Percentiles rank a stretch among this genome's conserved stretches.
Evolutionary conservation across 1,140 invertebrate genomes (phyloP).

Genomic region (Steinernema khuongi): DNA sequence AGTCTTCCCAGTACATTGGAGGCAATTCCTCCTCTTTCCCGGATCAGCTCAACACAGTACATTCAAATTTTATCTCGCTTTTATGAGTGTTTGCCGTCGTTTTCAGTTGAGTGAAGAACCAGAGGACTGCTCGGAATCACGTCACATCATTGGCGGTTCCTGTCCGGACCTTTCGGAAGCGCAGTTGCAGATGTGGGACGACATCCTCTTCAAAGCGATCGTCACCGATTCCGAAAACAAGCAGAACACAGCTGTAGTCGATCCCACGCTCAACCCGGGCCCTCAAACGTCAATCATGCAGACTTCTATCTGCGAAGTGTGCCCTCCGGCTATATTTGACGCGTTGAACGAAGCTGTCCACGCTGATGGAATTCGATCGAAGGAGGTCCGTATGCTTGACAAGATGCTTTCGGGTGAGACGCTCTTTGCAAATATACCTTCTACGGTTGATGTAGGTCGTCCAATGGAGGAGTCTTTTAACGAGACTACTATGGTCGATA

Average conservation of each 20-base stretch:
- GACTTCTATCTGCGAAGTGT: constrained; percentile 23
- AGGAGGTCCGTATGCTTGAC: constrained; percentile 11
- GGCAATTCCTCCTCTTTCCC: constrained; percentile 1
- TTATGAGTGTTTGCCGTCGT: not conserved
- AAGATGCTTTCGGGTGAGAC: constrained; percentile 7
- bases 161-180: constrained; percentile 22
- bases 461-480: constrained; percentile 13
- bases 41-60: constrained; percentile 2
- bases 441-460: constrained; percentile 18
- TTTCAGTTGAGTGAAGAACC: constrained; percentile 4
- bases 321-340: constrained; percentile 21
- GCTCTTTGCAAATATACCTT: not conserved
- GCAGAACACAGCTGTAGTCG: not conserved
- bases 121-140: not conserved
- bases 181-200: constrained; percentile 21
- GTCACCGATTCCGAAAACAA: constrained; percentile 12
- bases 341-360: constrained; percentile 18
- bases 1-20: not conserved
- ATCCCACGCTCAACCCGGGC: not conserved
- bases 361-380: constrained; percentile 8
- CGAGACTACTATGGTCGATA: constrained; percentile 3
- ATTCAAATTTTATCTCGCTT: not conserved
- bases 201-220: constrained; percentile 22
- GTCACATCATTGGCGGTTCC: constrained; percentile 2
- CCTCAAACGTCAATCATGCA: not conserved